Base-by-base conservation (phyloP, 2,113 vertebrate genomes). In the Chloroceryle aenea region DNA sequence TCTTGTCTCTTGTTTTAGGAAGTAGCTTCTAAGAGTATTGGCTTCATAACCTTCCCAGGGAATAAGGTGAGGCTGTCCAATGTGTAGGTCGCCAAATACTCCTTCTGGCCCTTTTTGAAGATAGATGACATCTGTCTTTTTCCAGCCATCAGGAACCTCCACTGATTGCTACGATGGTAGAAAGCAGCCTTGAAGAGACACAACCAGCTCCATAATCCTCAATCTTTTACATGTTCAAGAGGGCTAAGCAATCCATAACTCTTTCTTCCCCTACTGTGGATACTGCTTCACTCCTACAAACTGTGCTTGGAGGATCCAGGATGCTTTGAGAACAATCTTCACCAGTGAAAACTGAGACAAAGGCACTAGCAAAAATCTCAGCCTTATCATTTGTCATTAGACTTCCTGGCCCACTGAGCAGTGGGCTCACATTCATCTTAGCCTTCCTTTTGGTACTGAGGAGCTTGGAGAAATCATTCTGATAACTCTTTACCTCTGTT, bases 161-260 rank as follows among this genome's bases (percentile, higher is more conserved):
- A 2, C 10, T 47, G 4, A 12, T 53, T 53, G 14, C 32, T 12
- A 6, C 12, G 21, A 40, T 4, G 3, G 21, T 7, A 43, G 30
- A 56, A 9, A 72, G 56, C 21, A 80, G 5, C 19, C n/a, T 68
- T 45, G 66, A 13, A 63, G 16, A 43, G 43, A 81, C 6, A 8
- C 7, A 85, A 53, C 3, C 16, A 68, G 9, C n/a, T 73, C 53
- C 50, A 23, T 25, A 47, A 67, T 62, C 22, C 30, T 53, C 14
- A 34, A 4, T 48, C 13, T 45, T 45, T 2, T 10, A 5, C 32
- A 21, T 5, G 3, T 52, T 16, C 15, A 72, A n/a, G 36, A 30
- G 0, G 0, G 8, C 52, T 52, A 52, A 67, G 16, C 0, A 8
- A 76, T 50, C 20, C 7, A 11, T 27, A 77, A 38, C 5, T 67